phyloP scores from a whole-genome alignment of 53 echinoderm and acorn worm genomes.

The Glandiceps talaboti region DNA sequence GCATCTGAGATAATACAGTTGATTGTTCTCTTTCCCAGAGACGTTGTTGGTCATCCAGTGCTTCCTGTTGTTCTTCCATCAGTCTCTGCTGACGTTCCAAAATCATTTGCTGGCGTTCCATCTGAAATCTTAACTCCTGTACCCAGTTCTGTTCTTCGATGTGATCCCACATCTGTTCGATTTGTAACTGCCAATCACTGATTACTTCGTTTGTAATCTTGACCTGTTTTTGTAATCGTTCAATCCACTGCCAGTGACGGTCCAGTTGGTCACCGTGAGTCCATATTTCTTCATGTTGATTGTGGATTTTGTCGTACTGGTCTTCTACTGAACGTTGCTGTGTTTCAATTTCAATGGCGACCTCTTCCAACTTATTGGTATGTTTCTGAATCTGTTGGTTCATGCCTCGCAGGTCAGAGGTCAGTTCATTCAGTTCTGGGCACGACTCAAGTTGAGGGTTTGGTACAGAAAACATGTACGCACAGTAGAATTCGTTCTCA shows the following conservation, averaged over 20 bases:
- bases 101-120: not conserved
- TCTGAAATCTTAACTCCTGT: not conserved
- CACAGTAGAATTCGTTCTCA: not conserved
- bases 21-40: not conserved
- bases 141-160: not conserved
- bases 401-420: not conserved
- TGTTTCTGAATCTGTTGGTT: not conserved
- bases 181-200: not conserved
- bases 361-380: not conserved
- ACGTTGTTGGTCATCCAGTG: not conserved
- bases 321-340: not conserved
- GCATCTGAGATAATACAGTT: conserved; percentile 3
- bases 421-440: not conserved
- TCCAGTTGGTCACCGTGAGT: not conserved
- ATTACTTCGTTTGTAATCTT: not conserved
- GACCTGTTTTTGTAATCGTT: not conserved
- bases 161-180: not conserved
- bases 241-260: not conserved
- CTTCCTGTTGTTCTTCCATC: not conserved
- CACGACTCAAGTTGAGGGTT: not conserved
- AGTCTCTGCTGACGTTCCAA: not conserved
- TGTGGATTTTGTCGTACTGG: not conserved
- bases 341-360: not conserved
- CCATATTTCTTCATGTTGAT: not conserved
- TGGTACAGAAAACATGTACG: not conserved